These are phyloP conservation scores for Columbina picui DNA, from an alignment of 2,113 vertebrate genomes.

Conservation along the genomic window DNA sequence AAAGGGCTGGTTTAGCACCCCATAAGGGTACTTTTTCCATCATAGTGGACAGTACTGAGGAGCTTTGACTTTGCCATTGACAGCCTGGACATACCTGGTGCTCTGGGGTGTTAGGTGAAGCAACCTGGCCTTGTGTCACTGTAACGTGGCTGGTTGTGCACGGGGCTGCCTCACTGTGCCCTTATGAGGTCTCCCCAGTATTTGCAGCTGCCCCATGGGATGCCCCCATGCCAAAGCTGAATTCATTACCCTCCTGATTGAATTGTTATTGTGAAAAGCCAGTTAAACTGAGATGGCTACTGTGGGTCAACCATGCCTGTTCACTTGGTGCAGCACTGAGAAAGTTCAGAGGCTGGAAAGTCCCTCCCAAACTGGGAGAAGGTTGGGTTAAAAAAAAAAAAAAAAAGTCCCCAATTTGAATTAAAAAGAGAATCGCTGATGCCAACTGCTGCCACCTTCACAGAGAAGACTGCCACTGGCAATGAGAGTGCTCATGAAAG, in stretches of 20 bases:
- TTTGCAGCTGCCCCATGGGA: background rate
- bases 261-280: background rate
- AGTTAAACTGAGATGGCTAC: background rate
- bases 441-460: background rate
- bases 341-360: background rate
- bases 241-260: background rate
- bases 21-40: background rate
- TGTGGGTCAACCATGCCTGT: background rate
- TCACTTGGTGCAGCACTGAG: rapidly evolving
- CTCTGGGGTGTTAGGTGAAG: background rate
- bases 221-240: background rate
- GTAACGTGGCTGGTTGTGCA: background rate
- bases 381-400: background rate
- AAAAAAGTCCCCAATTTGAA: background rate
- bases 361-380: background rate
- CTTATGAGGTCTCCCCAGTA: background rate
- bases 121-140: rapidly evolving
- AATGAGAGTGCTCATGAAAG: rapidly evolving
- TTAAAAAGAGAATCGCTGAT: background rate
- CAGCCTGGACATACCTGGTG: background rate
- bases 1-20: background rate
- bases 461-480: background rate
- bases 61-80: background rate
- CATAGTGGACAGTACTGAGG: background rate
- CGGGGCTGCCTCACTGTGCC: background rate